Conservation (phyloP, 2,888 invertebrate species). For the Cryptosula pallasiana region DNA sequence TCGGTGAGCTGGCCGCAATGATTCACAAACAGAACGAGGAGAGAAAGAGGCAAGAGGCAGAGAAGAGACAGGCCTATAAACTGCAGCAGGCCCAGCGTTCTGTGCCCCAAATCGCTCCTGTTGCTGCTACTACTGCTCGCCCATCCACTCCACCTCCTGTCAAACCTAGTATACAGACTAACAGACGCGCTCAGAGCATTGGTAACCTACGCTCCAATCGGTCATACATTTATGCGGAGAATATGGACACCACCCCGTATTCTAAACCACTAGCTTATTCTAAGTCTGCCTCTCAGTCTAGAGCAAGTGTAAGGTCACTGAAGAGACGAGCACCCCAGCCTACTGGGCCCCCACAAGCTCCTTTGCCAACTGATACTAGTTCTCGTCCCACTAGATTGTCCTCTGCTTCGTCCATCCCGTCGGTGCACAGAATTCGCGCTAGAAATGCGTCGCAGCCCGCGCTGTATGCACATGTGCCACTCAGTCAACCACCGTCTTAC, state of each 20-base stretch:
- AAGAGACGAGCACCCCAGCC: slow-evolving; percentile 4
- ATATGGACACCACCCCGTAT: neutral
- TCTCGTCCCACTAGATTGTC: neutral
- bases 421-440: neutral
- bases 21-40: slow-evolving; percentile 4
- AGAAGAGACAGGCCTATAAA: neutral
- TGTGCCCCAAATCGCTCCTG: neutral
- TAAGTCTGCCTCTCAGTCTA: slow-evolving; percentile 20
- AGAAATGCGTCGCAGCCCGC: neutral
- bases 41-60: neutral
- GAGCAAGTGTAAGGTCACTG: slow-evolving; percentile 19
- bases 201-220: slow-evolving; percentile 7
- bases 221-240: neutral
- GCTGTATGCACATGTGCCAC: neutral
- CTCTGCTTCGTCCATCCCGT: neutral
- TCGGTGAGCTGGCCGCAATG: neutral
- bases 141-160: neutral
- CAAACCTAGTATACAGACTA: neutral
- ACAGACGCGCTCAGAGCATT: slow-evolving; percentile 14
- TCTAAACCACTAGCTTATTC: neutral
- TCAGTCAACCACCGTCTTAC: neutral
- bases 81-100: neutral
- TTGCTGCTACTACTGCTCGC: neutral
- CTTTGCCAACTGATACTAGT: neutral
- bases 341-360: neutral